Evolutionary conservation across 2,113 vertebrate species (phyloP).

Genomic region (Rallus limicola): DNA sequence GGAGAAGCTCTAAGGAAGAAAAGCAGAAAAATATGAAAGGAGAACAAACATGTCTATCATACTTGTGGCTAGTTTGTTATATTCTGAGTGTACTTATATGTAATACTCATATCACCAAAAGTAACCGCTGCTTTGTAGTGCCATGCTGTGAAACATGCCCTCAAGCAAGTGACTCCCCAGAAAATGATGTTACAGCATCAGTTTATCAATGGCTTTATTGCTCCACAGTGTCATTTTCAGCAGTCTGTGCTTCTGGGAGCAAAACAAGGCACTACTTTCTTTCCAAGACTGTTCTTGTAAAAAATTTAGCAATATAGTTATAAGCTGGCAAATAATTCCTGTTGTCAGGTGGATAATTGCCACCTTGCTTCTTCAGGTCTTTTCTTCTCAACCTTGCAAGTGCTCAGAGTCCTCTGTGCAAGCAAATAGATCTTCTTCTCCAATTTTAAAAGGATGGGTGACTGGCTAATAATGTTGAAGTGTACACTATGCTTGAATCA

Average conservation of each 20-base stretch:
- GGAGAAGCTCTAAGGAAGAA: neutral
- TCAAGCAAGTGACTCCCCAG: conserved; percentile 29
- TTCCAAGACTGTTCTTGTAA: conserved; percentile 1
- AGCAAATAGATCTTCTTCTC: neutral
- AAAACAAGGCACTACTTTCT: neutral
- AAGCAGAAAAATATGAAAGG: neutral
- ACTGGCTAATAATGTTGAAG: conserved; percentile 13
- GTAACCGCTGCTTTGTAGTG: conserved; percentile 35
- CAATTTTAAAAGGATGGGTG: conserved; percentile 30
- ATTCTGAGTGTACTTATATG: conserved; percentile 44
- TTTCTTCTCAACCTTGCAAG: neutral
- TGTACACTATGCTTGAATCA: neutral
- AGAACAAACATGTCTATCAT: conserved; percentile 15
- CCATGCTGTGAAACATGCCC: conserved; percentile 48
- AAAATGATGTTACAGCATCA: conserved; percentile 34
- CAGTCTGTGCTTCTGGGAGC: conserved; percentile 26
- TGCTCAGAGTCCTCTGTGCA: neutral
- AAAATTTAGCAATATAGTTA: conserved; percentile 10
- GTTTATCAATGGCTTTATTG: conserved; percentile 47
- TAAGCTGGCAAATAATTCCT: neutral
- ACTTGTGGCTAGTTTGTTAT: conserved; percentile 6
- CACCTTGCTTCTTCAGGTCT: neutral
- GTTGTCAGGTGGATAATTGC: neutral
- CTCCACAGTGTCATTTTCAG: conserved; percentile 1
- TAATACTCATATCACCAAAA: conserved; percentile 43